Evolutionary conservation across 1,140 invertebrate genomes (phyloP).

Genomic region (Trichogramma pretiosum): DNA sequence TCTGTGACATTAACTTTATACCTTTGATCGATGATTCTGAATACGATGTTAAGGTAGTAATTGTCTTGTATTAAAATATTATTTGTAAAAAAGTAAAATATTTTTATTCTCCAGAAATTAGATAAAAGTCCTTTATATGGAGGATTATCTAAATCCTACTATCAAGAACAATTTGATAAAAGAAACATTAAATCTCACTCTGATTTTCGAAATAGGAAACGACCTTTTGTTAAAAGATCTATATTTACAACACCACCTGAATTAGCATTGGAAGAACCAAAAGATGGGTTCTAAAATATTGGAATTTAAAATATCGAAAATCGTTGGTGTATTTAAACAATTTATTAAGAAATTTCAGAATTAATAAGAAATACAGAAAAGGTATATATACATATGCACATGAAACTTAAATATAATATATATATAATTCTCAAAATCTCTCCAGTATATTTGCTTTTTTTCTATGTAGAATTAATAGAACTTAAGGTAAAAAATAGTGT

Average conservation of each 20-base stretch:
- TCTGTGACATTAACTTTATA: constrained; percentile 20
- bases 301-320: neutral
- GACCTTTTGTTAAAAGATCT: constrained; percentile 24
- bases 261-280: constrained; percentile 21
- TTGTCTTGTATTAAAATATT: neutral
- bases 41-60: constrained; percentile 14
- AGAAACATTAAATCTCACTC: constrained; percentile 17
- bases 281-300: constrained; percentile 20
- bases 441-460: constrained; percentile 1
- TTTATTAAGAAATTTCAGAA: constrained; percentile 16
- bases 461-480: neutral
- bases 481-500: neutral
- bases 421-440: constrained; percentile 6
- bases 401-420: constrained; percentile 19
- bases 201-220: constrained; percentile 19
- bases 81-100: constrained; percentile 5
- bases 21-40: constrained; percentile 20
- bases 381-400: constrained; percentile 23
- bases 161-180: constrained; percentile 23
- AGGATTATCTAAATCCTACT: constrained; percentile 18
- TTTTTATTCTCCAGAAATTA: constrained; percentile 19
- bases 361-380: constrained; percentile 17
- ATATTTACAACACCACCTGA: constrained; percentile 24
- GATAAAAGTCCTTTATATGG: constrained; percentile 23
- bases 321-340: no score